Percentiles rank a stretch among this genome's conserved stretches.
Conservation (phyloP, 2,888 invertebrate genomes). For the Apamea crenata region DNA sequence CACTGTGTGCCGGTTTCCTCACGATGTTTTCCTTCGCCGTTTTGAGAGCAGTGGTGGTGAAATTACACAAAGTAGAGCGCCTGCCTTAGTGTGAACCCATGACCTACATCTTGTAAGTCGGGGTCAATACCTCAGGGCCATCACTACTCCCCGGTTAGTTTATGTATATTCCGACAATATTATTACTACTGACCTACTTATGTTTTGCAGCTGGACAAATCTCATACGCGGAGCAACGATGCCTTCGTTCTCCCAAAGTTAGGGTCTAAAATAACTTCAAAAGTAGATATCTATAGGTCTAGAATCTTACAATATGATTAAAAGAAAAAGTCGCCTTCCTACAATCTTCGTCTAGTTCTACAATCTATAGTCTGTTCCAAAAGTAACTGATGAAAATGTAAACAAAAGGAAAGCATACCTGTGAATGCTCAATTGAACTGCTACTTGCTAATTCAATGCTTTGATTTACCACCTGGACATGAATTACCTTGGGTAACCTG, state of each 20-base stretch:
- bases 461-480: no score
- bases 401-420: background rate
- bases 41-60: background rate
- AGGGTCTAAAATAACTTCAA: background rate
- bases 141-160: no score
- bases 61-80: background rate
- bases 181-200: background rate
- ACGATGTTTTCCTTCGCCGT: no score
- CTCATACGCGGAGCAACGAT: background rate
- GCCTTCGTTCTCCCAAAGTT: background rate
- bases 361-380: background rate
- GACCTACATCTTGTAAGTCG: no score
- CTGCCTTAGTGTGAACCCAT: no score
- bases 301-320: background rate
- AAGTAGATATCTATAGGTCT: background rate
- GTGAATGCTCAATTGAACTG: background rate
- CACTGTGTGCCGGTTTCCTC: background rate
- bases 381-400: background rate
- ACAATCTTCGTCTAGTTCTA: background rate
- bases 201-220: background rate
- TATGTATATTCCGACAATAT: background rate
- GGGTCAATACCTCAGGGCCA: no score
- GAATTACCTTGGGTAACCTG: no score
- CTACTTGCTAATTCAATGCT: background rate
- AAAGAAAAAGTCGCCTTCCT: background rate